Evolutionary conservation across 64 coral and sea anemone genomes (phyloP).

Genomic region (Catalaphyllia jardinei): DNA sequence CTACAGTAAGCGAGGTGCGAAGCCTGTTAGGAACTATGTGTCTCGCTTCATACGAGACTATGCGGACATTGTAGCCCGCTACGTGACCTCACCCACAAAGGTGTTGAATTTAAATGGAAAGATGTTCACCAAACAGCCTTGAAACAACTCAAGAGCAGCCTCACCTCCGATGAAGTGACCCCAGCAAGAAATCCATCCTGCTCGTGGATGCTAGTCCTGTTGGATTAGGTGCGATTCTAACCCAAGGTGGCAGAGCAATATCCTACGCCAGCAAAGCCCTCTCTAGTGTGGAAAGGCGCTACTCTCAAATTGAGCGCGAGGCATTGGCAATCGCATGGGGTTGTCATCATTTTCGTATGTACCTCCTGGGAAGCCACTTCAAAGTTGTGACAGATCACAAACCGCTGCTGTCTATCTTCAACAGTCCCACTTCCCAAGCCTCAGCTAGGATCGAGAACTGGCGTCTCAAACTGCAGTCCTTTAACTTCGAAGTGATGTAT

Average conservation of each 20-base stretch:
- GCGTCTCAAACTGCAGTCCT: slow-evolving; percentile 3
- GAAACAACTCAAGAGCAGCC: slow-evolving; percentile 20
- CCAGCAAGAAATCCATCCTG: not conserved
- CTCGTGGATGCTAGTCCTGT: slow-evolving; percentile 65
- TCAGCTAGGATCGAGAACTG: not conserved
- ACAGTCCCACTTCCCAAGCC: too few species aligned
- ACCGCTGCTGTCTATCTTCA: not conserved
- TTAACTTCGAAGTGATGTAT: slow-evolving; percentile 3
- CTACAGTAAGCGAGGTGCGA: too few species aligned
- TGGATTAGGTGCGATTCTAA: not conserved
- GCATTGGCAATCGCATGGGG: slow-evolving; percentile 57
- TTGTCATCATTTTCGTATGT: slow-evolving; percentile 49
- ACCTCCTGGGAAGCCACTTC: slow-evolving; percentile 41
- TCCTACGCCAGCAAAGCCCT: slow-evolving; percentile 57
- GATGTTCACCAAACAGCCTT: slow-evolving; percentile 41
- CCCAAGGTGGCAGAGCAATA: slow-evolving; percentile 32
- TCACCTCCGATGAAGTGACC: slow-evolving; percentile 38
- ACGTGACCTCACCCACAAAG: slow-evolving; percentile 40
- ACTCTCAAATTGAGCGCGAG: slow-evolving; percentile 54
- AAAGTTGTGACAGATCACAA: slow-evolving; percentile 55
- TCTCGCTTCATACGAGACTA: slow-evolving; percentile 59
- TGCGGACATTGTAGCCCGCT: slow-evolving; percentile 38
- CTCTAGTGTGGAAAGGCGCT: slow-evolving; percentile 21
- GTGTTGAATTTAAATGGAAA: slow-evolving; percentile 21
- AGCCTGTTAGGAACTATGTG: slow-evolving; percentile 19